Conservation (phyloP, 2,888 invertebrate genomes). For the Cheilosia variabilis region DNA sequence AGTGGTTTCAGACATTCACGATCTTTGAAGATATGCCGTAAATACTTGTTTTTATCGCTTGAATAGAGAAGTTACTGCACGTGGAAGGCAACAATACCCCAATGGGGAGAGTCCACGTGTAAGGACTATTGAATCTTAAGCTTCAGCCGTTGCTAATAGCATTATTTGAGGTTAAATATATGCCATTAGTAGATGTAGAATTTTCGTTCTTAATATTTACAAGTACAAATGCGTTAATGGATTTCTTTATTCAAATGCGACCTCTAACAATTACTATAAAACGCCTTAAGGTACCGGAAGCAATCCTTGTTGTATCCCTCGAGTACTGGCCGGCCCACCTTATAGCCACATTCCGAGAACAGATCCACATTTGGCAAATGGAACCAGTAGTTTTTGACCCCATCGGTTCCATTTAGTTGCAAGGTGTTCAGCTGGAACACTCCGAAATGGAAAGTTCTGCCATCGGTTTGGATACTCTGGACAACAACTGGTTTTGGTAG, state of each 20-base stretch:
- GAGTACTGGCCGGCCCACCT: slow-evolving; percentile 87
- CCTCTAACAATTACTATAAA: slow-evolving; percentile 87
- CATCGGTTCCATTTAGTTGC: slow-evolving; percentile 86
- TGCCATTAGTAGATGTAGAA: too few relatives aligned
- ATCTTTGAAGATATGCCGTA: too few relatives aligned
- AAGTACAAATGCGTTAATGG: too few relatives aligned
- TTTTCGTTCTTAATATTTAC: too few relatives aligned
- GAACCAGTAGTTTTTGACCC: slow-evolving; percentile 92
- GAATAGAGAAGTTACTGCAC: too few relatives aligned
- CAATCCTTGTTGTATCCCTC: slow-evolving; percentile 91
- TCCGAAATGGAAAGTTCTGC: slow-evolving; percentile 91
- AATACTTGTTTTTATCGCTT: too few relatives aligned
- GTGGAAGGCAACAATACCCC: too few relatives aligned
- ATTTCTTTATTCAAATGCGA: background rate
- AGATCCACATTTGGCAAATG: slow-evolving; percentile 87
- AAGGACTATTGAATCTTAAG: too few relatives aligned
- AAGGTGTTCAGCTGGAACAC: slow-evolving; percentile 93
- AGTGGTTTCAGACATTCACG: too few relatives aligned
- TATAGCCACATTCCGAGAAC: slow-evolving; percentile 87
- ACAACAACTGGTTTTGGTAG: slow-evolving; percentile 91
- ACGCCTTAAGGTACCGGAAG: slow-evolving; percentile 90
- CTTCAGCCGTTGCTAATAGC: too few relatives aligned
- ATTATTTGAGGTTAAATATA: too few relatives aligned
- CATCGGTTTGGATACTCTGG: slow-evolving; percentile 93
- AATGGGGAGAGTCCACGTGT: too few relatives aligned